Conservation (phyloP, 2,113 vertebrate genomes). For the Xyliphius kryptos region DNA sequence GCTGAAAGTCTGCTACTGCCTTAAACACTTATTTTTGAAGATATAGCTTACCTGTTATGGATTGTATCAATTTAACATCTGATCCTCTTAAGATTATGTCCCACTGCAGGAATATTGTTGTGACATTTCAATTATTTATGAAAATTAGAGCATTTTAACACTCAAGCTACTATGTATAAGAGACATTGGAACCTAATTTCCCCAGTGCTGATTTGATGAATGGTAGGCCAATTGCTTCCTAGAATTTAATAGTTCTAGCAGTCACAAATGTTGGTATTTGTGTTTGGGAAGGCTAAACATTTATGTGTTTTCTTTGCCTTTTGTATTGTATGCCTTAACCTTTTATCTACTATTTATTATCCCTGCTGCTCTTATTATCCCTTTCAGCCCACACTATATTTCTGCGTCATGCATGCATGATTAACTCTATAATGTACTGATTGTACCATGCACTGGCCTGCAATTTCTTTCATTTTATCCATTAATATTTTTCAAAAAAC, state of each 20-base stretch:
- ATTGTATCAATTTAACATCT: conserved; percentile 36
- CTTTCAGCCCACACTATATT: neutral
- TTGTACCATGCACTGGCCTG: neutral
- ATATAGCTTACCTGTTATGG: conserved; percentile 34
- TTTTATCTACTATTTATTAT: conserved; percentile 28
- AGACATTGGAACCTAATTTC: neutral
- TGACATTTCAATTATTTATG: conserved; percentile 26
- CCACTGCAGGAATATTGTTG: conserved; percentile 32
- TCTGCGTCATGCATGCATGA: too few relatives aligned
- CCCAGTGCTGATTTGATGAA: neutral
- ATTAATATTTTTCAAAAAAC: neutral
- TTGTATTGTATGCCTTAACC: conserved; percentile 2
- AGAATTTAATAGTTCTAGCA: conserved; percentile 2
- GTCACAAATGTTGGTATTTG: neutral
- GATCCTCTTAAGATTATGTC: conserved; percentile 19
- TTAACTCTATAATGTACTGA: neutral
- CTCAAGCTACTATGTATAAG: conserved; percentile 21
- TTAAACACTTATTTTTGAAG: conserved; percentile 26
- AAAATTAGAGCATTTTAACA: conserved; percentile 23
- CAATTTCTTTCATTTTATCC: neutral
- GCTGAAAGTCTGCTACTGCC: conserved; percentile 19
- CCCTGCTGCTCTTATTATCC: neutral
- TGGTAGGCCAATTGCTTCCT: neutral
- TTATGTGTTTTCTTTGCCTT: conserved; percentile 3
- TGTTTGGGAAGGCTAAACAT: neutral